Evolutionary conservation across 1,140 invertebrate genomes (phyloP), one percentile per base, ranked within the genome.

Genomic region (Drosophila albomicans): DNA sequence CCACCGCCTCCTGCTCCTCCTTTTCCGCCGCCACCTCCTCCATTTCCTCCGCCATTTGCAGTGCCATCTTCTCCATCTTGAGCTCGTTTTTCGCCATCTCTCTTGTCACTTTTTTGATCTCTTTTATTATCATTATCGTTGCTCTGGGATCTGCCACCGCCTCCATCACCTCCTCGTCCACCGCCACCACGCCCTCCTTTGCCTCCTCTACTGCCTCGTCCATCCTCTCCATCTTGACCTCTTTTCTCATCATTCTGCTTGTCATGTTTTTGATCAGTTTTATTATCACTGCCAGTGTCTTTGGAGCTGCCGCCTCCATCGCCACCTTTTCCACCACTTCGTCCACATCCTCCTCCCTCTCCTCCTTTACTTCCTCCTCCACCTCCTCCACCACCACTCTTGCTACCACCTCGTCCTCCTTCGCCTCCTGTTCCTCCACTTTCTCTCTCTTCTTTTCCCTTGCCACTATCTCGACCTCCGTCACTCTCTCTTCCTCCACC

Each of bases 101-200:
- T 67, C n/a, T 57, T 46, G 16, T 67, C 64, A 11, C 16, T 11
- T 43, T 13, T 43, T 43, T 13, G 41, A 43, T 43, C n/a, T 43
- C n/a, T 43, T 25, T 58, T 41, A 5, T 46, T 56, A 6, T 25
- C 15, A 3, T 13, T 48, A 15, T 43, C 48, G 13, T 32, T 48
- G 11, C 20, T 11, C 28, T 20, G n/a, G 20, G 46, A 32, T 10
- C 54, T 57, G 15, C 16, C 48, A 13, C 46, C 48, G 10, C 46
- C 58, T 25, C 49, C 46, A 10, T 38, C 20, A 5, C 56, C 46
- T 2, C 58, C 58, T n/a, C 67, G 48, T 1, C 61, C 48, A 15
- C 46, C 45, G 1, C 66, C 58, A 7, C 66, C 58, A 4, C 57
- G 45, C 2, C 13, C 45, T 1, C 28, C 30, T 1, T 32, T 43